Conservation (phyloP, 2,113 vertebrate species). For the Coregonus clupeaformis region DNA sequence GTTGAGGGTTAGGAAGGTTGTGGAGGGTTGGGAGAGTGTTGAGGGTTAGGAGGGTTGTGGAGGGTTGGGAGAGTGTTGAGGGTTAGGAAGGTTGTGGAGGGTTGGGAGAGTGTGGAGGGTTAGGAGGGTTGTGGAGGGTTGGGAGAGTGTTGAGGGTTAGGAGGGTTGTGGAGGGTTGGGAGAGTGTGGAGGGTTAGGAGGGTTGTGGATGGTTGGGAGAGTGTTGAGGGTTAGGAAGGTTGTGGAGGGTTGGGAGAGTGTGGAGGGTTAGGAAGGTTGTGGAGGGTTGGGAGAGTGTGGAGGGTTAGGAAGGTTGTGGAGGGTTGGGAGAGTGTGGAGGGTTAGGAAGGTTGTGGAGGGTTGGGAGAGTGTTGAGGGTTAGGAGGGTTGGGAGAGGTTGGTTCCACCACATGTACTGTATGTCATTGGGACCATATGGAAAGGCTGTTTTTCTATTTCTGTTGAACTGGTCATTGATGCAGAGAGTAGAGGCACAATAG, state of each 20-base stretch:
- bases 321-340: too few species aligned
- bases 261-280: background rate
- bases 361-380: slow-evolving; percentile 8
- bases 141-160: background rate
- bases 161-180: background rate
- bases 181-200: background rate
- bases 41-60: background rate
- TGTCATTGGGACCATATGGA: too few species aligned
- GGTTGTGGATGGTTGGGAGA: slow-evolving; percentile 4
- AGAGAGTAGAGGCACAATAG: too few species aligned
- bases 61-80: background rate
- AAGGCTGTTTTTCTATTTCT: background rate
- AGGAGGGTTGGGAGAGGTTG: slow-evolving; percentile 5
- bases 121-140: too few species aligned
- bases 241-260: slow-evolving; percentile 5
- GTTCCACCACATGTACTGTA: background rate
- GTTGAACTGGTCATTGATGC: background rate
- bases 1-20: too few species aligned
- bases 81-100: too few species aligned
- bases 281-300: background rate
- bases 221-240: slow-evolving; percentile 7
- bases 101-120: too few species aligned
- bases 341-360: too few species aligned
- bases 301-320: slow-evolving; percentile 1
- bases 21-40: background rate